Conservation (phyloP, 2,888 invertebrate species). For the Argyresthia goedartella region DNA sequence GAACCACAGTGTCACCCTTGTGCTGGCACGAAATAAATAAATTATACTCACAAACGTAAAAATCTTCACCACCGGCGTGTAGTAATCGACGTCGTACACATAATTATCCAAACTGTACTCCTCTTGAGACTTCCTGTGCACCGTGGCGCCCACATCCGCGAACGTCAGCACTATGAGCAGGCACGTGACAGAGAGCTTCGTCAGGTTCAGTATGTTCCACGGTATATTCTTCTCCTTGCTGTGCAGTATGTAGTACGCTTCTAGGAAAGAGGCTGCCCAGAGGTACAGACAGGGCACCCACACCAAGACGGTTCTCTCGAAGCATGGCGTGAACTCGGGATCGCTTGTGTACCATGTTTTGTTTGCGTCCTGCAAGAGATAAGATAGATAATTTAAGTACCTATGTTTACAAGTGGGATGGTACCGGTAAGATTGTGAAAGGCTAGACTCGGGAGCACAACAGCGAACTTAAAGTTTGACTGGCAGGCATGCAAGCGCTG, state of each 20-base stretch:
- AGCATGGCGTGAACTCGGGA: constrained; percentile 92
- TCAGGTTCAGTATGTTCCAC: constrained; percentile 79
- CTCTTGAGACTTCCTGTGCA: constrained; percentile 31
- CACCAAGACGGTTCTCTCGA: constrained; percentile 89
- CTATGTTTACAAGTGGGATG: too few species aligned
- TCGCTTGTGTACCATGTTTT: constrained; percentile 84
- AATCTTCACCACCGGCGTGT: background rate
- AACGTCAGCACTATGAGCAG: constrained; percentile 76
- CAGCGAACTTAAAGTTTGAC: too few species aligned
- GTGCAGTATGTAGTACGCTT: constrained; percentile 79
- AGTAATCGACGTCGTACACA: background rate
- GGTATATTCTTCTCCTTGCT: constrained; percentile 85
- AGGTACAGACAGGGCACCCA: constrained; percentile 92
- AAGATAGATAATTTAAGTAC: constrained; percentile 9
- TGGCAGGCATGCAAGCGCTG: too few species aligned
- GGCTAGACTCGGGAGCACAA: too few species aligned
- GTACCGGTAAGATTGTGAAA: too few species aligned
- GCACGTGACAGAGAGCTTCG: constrained; percentile 76
- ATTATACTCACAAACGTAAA: constrained; percentile 4
- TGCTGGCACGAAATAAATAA: background rate
- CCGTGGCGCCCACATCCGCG: constrained; percentile 75
- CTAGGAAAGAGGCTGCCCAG: constrained; percentile 82
- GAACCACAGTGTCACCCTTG: background rate
- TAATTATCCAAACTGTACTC: background rate
- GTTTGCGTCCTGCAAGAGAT: constrained; percentile 76